phyloP scores from a whole-genome alignment of 1,140 invertebrate genomes.

The Vanessa atalanta region DNA sequence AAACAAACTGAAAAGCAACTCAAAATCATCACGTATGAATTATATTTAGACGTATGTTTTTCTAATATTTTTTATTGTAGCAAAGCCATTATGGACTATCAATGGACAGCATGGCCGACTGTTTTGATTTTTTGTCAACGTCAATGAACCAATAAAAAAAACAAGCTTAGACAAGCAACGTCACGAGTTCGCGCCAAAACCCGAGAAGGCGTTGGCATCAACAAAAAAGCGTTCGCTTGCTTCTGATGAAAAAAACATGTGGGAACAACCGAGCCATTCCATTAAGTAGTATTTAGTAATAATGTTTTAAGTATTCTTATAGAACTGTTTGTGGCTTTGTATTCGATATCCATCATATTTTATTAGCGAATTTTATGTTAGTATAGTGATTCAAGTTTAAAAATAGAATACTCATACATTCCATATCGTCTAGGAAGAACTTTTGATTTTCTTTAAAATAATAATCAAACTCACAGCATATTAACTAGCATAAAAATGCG shows the following conservation, averaged over 20 bases:
- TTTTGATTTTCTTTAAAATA: too few relatives aligned
- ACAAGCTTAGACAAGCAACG: constrained; percentile 47
- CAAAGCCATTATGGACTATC: constrained; percentile 60
- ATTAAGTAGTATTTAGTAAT: constrained; percentile 18
- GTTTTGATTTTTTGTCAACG: constrained; percentile 48
- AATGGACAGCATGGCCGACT: constrained; percentile 45
- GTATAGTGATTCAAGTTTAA: too few relatives aligned
- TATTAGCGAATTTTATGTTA: not conserved
- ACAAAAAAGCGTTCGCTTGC: constrained; percentile 14
- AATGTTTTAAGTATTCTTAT: constrained; percentile 1
- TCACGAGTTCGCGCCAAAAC: constrained; percentile 60
- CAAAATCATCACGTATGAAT: not conserved
- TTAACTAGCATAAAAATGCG: too few relatives aligned
- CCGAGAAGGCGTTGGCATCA: constrained; percentile 45
- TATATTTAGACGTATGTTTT: not conserved
- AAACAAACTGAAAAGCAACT: constrained; percentile 2
- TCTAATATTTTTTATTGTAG: constrained; percentile 20
- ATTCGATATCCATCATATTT: constrained; percentile 1
- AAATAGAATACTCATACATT: too few relatives aligned
- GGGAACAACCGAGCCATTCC: constrained; percentile 8
- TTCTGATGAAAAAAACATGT: constrained; percentile 20
- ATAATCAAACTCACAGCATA: too few relatives aligned
- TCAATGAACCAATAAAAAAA: constrained; percentile 41
- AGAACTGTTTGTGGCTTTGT: not conserved
- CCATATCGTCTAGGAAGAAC: too few relatives aligned